phyloP scores from a whole-genome alignment of 2,888 invertebrate species.

The Cybosia mesomella region DNA sequence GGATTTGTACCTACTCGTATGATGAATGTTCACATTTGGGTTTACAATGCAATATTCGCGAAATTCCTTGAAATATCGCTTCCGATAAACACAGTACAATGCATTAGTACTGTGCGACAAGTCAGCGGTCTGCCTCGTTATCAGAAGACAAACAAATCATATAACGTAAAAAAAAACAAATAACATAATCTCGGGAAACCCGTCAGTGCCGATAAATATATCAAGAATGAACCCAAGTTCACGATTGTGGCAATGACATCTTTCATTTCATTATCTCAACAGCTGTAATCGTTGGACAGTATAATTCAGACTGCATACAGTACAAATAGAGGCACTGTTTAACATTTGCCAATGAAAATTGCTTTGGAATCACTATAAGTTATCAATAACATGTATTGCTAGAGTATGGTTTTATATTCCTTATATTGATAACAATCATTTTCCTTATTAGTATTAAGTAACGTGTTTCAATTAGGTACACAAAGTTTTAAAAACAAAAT shows the following conservation, averaged over 20 bases:
- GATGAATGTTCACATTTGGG: too few relatives aligned
- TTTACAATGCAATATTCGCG: neutral
- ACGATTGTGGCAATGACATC: slow-evolving; percentile 9
- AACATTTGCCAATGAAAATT: neutral
- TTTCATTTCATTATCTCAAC: slow-evolving; percentile 8
- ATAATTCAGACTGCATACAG: neutral
- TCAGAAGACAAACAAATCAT: slow-evolving; percentile 7
- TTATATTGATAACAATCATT: slow-evolving; percentile 1
- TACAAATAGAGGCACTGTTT: neutral
- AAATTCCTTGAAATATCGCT: neutral
- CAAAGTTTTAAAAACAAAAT: neutral
- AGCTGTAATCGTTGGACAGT: neutral
- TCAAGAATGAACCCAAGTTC: slow-evolving; percentile 15
- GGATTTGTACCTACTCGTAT: too few relatives aligned
- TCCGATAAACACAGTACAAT: neutral
- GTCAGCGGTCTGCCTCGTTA: neutral
- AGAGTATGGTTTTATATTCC: neutral
- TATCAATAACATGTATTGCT: slow-evolving; percentile 11
- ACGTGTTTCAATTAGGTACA: neutral
- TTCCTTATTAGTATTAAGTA: neutral
- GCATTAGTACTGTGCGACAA: neutral
- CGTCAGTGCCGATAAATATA: slow-evolving; percentile 1
- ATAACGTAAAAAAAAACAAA: slow-evolving; percentile 5
- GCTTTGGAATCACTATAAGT: slow-evolving; percentile 10
- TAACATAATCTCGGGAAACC: slow-evolving; percentile 3